phyloP scores from a whole-genome alignment of 1,140 invertebrate species.

The Bombus difficillimus region DNA sequence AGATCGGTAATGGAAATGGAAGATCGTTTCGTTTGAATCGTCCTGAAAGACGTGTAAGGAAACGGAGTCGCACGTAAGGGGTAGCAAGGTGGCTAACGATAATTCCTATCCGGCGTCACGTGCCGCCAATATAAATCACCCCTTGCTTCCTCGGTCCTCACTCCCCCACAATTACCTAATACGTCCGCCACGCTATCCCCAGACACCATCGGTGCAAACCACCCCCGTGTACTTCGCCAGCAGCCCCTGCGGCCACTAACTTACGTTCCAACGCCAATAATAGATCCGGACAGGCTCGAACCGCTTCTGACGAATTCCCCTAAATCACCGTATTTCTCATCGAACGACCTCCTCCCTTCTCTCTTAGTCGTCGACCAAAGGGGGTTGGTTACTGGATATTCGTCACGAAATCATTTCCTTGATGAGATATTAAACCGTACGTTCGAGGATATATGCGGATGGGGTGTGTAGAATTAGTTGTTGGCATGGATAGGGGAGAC shows the following conservation, averaged over 20 bases:
- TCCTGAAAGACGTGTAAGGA: background rate
- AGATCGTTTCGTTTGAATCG: background rate
- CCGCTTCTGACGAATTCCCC: conserved; percentile 61
- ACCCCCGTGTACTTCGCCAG: conserved; percentile 20
- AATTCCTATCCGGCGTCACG: conserved; percentile 78
- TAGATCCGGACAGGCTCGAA: conserved; percentile 66
- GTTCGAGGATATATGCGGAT: background rate
- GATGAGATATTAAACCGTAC: conserved; percentile 26
- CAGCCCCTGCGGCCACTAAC: conserved; percentile 60
- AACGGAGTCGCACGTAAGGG: conserved; percentile 28
- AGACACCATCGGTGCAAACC: conserved; percentile 67
- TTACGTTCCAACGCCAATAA: conserved; percentile 68
- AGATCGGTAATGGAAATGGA: background rate
- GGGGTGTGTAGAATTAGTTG: too few relatives aligned
- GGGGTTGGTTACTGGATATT: conserved; percentile 10
- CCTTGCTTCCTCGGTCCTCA: conserved; percentile 36
- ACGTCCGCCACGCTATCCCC: conserved; percentile 74
- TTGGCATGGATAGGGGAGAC: background rate
- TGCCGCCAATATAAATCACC: conserved; percentile 80
- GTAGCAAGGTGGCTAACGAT: conserved; percentile 73
- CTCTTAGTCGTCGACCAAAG: background rate
- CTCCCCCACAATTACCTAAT: conserved; percentile 78
- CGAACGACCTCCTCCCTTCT: background rate
- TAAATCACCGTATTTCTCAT: conserved; percentile 64
- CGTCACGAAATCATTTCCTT: conserved; percentile 42